Percentiles rank a stretch among this genome's conserved stretches.
phyloP scores from a whole-genome alignment of 1,140 invertebrate species.

The Leptinotarsa defecta region DNA sequence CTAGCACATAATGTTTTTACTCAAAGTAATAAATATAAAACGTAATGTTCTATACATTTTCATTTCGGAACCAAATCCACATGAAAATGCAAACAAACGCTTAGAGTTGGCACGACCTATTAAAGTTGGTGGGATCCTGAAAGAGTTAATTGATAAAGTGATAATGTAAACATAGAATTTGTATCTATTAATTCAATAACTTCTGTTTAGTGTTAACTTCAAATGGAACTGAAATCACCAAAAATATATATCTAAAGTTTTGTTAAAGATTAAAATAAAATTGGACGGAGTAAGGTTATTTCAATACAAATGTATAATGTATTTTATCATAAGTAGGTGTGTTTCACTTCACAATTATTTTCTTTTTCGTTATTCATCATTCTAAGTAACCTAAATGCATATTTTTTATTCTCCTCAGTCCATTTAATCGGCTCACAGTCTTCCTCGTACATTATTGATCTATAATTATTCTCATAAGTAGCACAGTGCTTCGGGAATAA shows the following conservation, averaged over 20 bases:
- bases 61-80: no score
- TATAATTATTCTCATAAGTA: conserved; percentile 30
- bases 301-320: neutral
- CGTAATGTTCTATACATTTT: no score
- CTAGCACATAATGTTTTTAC: no score
- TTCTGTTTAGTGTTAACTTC: no score
- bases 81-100: no score
- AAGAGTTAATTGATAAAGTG: no score
- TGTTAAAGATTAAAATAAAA: neutral
- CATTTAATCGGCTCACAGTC: conserved; percentile 46
- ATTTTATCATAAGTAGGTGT: conserved; percentile 42
- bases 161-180: no score
- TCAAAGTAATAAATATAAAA: no score
- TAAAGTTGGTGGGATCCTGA: no score
- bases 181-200: no score
- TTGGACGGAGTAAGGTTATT: neutral
- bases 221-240: no score
- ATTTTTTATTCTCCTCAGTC: conserved; percentile 58
- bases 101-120: no score
- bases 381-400: conserved; percentile 58
- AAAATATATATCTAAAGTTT: neutral
- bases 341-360: conserved; percentile 42
- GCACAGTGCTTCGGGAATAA: neutral
- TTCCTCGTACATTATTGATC: neutral
- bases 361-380: conserved; percentile 56